Conservation (phyloP, 2,113 vertebrate species). For the Atractosteus spatula region DNA sequence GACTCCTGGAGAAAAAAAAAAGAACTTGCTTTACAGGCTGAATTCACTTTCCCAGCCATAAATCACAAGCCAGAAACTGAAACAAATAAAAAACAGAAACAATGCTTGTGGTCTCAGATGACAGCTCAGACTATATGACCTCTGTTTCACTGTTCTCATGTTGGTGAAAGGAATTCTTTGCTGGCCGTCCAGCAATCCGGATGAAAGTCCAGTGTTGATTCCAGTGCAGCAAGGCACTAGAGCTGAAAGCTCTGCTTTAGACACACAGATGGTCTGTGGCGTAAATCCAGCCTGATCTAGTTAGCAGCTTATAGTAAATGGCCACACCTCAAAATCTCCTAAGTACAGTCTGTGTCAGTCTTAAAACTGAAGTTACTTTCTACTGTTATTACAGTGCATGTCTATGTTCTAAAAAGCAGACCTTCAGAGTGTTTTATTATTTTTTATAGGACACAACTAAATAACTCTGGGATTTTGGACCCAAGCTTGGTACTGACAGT, state of each 20-base stretch:
- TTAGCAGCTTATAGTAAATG: conserved; percentile 51
- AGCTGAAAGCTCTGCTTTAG: conserved; percentile 16
- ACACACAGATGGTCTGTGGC: conserved; percentile 52
- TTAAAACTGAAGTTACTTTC: too few species aligned
- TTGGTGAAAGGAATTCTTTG: not conserved
- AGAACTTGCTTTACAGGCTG: conserved; percentile 22
- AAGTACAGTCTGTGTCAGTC: too few species aligned
- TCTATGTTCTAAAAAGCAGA: too few species aligned
- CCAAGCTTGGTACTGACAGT: too few species aligned
- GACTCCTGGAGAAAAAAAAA: conserved; percentile 18
- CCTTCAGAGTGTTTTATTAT: too few species aligned
- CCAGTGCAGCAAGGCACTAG: conserved; percentile 2
- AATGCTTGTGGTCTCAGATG: not conserved
- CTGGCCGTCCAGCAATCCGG: not conserved
- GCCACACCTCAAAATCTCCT: conserved; percentile 51
- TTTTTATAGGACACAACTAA: too few species aligned
- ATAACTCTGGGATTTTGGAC: too few species aligned
- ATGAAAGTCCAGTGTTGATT: too few species aligned
- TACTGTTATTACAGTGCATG: too few species aligned
- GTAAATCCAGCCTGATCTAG: conserved; percentile 63
- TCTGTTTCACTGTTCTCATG: not conserved
- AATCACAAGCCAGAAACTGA: conserved; percentile 26
- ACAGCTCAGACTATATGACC: not conserved
- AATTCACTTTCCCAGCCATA: conserved; percentile 28
- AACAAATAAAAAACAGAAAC: conserved; percentile 7